Percentiles rank a stretch among this genome's conserved stretches.
phyloP scores from a whole-genome alignment of 1,140 invertebrate genomes.

The Lerema accius region DNA sequence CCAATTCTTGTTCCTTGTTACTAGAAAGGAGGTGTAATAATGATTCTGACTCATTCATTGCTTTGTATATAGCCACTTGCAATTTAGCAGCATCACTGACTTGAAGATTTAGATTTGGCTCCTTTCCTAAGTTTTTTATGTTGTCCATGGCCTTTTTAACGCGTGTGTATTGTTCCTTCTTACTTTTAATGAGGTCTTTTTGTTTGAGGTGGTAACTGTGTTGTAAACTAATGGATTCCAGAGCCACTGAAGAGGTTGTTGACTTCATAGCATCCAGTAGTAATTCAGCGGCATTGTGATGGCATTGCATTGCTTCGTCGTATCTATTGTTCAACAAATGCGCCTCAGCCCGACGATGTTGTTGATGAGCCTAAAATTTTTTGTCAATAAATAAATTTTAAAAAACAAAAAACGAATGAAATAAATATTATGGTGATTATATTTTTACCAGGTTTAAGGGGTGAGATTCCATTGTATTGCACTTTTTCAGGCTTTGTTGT shows the following conservation, averaged over 20 bases:
- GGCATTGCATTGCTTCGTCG: slow-evolving; percentile 85
- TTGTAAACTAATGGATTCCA: slow-evolving; percentile 85
- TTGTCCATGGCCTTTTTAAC: slow-evolving; percentile 83
- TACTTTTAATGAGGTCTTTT: slow-evolving; percentile 80
- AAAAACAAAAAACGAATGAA: background rate
- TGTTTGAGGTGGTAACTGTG: slow-evolving; percentile 85
- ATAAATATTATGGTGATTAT: slow-evolving; percentile 3
- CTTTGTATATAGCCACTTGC: slow-evolving; percentile 83
- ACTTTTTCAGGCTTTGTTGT: too few relatives aligned
- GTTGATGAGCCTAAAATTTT: slow-evolving; percentile 84
- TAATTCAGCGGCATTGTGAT: slow-evolving; percentile 84
- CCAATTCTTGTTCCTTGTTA: slow-evolving; percentile 48
- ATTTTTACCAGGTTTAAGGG: slow-evolving; percentile 73
- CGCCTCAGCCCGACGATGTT: slow-evolving; percentile 85
- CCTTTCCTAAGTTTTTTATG: slow-evolving; percentile 74
- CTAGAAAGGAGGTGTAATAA: slow-evolving; percentile 78
- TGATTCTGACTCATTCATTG: slow-evolving; percentile 85
- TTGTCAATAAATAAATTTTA: background rate
- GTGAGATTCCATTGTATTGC: slow-evolving; percentile 72
- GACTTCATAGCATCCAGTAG: slow-evolving; percentile 83
- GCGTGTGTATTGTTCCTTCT: slow-evolving; percentile 84
- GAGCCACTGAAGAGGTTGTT: slow-evolving; percentile 76
- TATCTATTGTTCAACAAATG: slow-evolving; percentile 83
- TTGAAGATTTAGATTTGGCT: slow-evolving; percentile 57
- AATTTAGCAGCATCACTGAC: slow-evolving; percentile 75